phyloP scores from a whole-genome alignment of 2,888 invertebrate species.

The Lamellibrachia satsuma region DNA sequence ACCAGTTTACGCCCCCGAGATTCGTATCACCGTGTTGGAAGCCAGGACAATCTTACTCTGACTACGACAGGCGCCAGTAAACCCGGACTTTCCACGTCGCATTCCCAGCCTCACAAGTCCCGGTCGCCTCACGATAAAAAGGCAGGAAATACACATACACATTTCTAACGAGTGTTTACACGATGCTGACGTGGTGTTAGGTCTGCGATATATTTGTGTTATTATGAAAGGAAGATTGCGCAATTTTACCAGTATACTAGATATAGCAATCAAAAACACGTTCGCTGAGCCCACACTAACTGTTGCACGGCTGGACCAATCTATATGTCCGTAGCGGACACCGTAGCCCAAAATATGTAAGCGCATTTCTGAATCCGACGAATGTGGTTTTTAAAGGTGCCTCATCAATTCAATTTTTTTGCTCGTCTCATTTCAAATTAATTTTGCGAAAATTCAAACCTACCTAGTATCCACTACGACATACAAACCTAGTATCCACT shows the following conservation, averaged over 20 bases:
- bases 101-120: not conserved
- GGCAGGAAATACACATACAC: not conserved
- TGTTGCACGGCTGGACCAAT: not conserved
- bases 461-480: too few species aligned
- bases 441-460: too few species aligned
- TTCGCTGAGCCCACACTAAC: not conserved
- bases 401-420: too few species aligned
- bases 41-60: not conserved
- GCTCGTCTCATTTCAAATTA: too few species aligned
- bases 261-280: not conserved
- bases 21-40: not conserved
- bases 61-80: not conserved
- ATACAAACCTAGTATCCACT: too few species aligned
- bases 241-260: not conserved
- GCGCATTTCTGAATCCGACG: not conserved
- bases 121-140: not conserved
- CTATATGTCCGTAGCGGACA: not conserved
- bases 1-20: not conserved
- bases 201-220: constrained; percentile 1
- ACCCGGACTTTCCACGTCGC: not conserved
- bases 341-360: not conserved
- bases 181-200: not conserved
- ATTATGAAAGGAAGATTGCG: not conserved
- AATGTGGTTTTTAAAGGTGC: not conserved
- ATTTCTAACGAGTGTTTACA: not conserved